These are phyloP conservation scores for Catharus bicknelli DNA, from an alignment of 2,113 vertebrate genomes.

Conservation along the genomic window DNA sequence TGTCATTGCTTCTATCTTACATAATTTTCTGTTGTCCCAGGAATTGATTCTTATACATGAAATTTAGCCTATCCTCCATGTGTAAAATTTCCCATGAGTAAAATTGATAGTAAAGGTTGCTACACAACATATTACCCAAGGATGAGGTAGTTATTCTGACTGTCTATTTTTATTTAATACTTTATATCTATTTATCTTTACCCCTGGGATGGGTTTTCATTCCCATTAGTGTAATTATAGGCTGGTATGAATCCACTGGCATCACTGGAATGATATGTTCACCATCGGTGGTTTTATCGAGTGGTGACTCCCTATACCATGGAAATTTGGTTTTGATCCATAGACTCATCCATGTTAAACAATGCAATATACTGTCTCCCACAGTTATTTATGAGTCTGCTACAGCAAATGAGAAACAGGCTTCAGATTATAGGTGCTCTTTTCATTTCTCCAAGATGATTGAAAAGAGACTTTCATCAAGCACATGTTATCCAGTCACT, in stretches of 20 bases:
- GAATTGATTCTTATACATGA: slow-evolving; percentile 33
- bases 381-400: not conserved
- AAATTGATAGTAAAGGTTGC: slow-evolving; percentile 27
- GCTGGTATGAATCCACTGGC: not conserved
- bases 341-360: not conserved
- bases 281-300: not conserved
- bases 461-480: not conserved
- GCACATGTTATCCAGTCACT: not conserved
- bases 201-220: not conserved
- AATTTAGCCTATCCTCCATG: not conserved
- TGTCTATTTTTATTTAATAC: slow-evolving; percentile 54
- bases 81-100: slow-evolving; percentile 43
- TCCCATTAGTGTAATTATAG: slow-evolving; percentile 12
- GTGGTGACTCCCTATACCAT: not conserved
- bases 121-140: not conserved
- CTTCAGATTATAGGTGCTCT: not conserved
- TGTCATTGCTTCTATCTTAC: slow-evolving; percentile 26
- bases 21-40: slow-evolving; percentile 25
- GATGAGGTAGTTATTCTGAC: slow-evolving; percentile 9
- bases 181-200: slow-evolving; percentile 27
- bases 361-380: not conserved
- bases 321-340: slow-evolving; percentile 18
- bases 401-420: not conserved
- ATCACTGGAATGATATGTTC: not conserved
- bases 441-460: slow-evolving; percentile 5